phyloP scores from a whole-genome alignment of 1,140 invertebrate genomes.

The Drosophila orosa region DNA sequence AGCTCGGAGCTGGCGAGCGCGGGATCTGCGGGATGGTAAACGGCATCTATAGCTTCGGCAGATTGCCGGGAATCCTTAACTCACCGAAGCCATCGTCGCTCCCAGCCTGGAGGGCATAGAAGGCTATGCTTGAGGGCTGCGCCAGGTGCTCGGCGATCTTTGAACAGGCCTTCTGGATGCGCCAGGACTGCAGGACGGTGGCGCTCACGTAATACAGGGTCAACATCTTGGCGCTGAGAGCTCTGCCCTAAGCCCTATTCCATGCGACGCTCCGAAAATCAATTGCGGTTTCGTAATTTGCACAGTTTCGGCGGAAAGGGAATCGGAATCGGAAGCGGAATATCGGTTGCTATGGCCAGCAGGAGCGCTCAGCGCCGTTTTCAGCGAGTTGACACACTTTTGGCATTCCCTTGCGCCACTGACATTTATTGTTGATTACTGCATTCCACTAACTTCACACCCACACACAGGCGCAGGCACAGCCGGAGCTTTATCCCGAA shows the following conservation, averaged over 20 bases:
- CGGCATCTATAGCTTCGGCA: not conserved
- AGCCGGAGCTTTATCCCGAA: slow-evolving; percentile 24
- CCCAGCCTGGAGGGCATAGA: slow-evolving; percentile 81
- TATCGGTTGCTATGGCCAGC: slow-evolving; percentile 51
- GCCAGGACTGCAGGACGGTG: slow-evolving; percentile 88
- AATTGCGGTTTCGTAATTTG: slow-evolving; percentile 70
- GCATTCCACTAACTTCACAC: slow-evolving; percentile 40
- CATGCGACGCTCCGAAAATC: slow-evolving; percentile 59
- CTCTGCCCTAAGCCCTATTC: slow-evolving; percentile 20
- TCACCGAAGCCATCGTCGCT: slow-evolving; percentile 78
- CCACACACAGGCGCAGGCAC: not conserved
- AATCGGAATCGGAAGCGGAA: slow-evolving; percentile 28
- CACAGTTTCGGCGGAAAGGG: slow-evolving; percentile 26
- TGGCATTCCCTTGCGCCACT: slow-evolving; percentile 45
- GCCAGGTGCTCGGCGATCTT: slow-evolving; percentile 84
- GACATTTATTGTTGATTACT: slow-evolving; percentile 76
- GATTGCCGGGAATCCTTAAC: not conserved
- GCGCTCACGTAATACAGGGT: slow-evolving; percentile 89
- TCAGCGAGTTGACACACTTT: slow-evolving; percentile 70
- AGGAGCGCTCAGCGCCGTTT: slow-evolving; percentile 48
- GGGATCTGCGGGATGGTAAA: slow-evolving; percentile 44
- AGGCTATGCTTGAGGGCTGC: slow-evolving; percentile 74
- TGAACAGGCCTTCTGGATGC: slow-evolving; percentile 85
- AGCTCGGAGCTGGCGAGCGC: slow-evolving; percentile 85
- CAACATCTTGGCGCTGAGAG: slow-evolving; percentile 73